phyloP scores from a whole-genome alignment of 1,140 invertebrate species.

The Macrobrachium rosenbergii region DNA sequence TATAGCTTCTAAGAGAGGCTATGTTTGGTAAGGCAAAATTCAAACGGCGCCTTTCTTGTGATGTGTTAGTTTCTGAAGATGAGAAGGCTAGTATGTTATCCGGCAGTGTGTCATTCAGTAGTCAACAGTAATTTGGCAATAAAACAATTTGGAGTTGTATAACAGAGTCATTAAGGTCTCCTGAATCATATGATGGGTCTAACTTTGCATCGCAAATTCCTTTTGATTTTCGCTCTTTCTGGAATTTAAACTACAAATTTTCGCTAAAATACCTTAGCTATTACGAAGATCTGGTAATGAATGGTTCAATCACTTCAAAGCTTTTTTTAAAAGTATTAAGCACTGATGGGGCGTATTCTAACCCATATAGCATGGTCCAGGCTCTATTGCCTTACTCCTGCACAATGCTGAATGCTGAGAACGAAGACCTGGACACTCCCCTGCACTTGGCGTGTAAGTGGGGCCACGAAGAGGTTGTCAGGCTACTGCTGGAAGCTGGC shows the following conservation, averaged over 20 bases:
- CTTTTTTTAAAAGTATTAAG: neutral
- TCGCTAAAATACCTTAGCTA: too few species aligned
- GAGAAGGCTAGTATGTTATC: too few species aligned
- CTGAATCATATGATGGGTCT: neutral
- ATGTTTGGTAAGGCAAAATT: neutral
- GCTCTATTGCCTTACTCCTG: conserved; percentile 2
- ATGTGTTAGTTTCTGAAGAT: neutral
- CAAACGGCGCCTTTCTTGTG: neutral
- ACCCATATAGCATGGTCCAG: neutral
- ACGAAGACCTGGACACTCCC: conserved; percentile 48
- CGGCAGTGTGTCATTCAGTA: too few species aligned
- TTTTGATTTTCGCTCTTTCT: too few species aligned
- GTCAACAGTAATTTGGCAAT: too few species aligned
- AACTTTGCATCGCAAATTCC: too few species aligned
- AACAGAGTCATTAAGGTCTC: too few species aligned
- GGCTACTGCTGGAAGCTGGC: conserved; percentile 69
- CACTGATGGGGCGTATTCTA: neutral
- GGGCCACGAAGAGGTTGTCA: conserved; percentile 70
- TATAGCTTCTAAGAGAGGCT: conserved; percentile 36
- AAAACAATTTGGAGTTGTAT: too few species aligned
- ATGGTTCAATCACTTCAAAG: neutral
- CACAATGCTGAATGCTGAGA: conserved; percentile 34
- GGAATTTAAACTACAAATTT: too few species aligned
- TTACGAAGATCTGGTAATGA: too few species aligned
- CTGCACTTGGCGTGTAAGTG: conserved; percentile 70